Base-by-base conservation (phyloP, 92 coral and sea anemone genomes). In the Zoanthus solanderi region DNA sequence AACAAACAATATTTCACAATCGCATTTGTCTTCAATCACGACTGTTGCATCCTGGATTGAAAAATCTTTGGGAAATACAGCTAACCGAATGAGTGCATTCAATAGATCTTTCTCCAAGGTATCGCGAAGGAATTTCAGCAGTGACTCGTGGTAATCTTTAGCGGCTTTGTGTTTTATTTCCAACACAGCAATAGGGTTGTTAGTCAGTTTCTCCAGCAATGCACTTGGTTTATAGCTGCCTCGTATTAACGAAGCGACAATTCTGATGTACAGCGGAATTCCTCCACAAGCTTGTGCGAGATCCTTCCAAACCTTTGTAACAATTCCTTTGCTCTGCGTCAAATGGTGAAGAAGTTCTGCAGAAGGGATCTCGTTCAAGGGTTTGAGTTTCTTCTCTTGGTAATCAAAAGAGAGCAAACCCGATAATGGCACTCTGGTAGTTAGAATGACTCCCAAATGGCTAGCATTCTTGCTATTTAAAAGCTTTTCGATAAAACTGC, bases 31-130 rank as follows among this genome's bases (percentile, higher is more conserved):
- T n/a, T 72, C 12, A 48, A 94, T 86, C 78, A 92, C 90, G 18
- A 92, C 78, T 50, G 81, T 75, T 28, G 95, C 94, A 60, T 94
- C 93, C 15, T 78, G 67, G 71, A 75, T 84, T n/a, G 93, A 83
- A 65, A 94, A 94, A 15, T 71, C 37, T 42, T 82, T 82, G 5
- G 98, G 98, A 71, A 94, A 94, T 0, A 87, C 91, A n/a, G 95
- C 92, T 65, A 94, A 47, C n/a, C 45, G 65, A 6, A 85, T 88
- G 2, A 94, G 86, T 47, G 86, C 86, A 9, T 66, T 83, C 78
- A 71, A 72, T 47, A 94, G 82, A 2, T 86, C 90, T 42, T 73
- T 29, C 2, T 74, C 89, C 28, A 94, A 61, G 58, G 89, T 72
- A 30, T 86, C 81, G 4, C 89, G 75, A 71, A 94, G 93, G 11